phyloP scores from a whole-genome alignment of 1,140 invertebrate genomes.

The Drosophila parabipectinata region DNA sequence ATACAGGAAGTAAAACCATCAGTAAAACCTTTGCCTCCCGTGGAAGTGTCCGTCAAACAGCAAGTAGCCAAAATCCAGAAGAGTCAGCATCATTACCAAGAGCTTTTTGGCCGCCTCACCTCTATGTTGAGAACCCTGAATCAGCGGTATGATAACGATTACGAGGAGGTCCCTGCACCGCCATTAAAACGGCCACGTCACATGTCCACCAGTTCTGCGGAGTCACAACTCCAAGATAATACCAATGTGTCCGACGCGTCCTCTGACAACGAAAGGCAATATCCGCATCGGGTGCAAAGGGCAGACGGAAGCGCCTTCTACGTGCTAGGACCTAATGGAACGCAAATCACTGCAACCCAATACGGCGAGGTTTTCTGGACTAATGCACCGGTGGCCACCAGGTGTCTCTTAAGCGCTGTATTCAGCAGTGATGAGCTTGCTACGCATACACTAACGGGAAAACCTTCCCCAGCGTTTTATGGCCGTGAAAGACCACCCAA shows the following conservation, averaged over 20 bases:
- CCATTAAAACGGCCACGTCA: constrained; percentile 34
- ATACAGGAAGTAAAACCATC: neutral
- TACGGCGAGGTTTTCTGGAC: constrained; percentile 76
- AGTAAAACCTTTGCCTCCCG: constrained; percentile 34
- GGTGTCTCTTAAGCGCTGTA: constrained; percentile 69
- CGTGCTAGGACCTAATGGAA: constrained; percentile 78
- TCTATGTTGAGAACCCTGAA: constrained; percentile 52
- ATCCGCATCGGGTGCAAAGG: constrained; percentile 39
- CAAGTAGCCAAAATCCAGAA: constrained; percentile 48
- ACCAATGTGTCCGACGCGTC: neutral
- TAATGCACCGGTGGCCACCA: constrained; percentile 72
- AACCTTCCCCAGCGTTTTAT: constrained; percentile 82
- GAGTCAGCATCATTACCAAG: constrained; percentile 50
- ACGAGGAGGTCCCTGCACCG: constrained; percentile 25
- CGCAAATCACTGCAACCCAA: constrained; percentile 58
- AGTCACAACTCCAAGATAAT: constrained; percentile 18
- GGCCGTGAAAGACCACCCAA: constrained; percentile 68
- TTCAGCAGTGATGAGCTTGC: constrained; percentile 81
- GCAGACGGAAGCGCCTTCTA: constrained; percentile 41
- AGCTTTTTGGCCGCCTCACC: constrained; percentile 37
- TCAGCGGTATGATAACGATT: constrained; percentile 48
- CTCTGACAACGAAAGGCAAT: constrained; percentile 25
- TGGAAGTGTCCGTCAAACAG: constrained; percentile 35
- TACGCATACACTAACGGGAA: constrained; percentile 83
- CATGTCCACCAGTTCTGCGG: constrained; percentile 50